These are phyloP conservation scores for Petrophora chlorosata DNA, from an alignment of 2,888 invertebrate genomes.

Conservation along the genomic window DNA sequence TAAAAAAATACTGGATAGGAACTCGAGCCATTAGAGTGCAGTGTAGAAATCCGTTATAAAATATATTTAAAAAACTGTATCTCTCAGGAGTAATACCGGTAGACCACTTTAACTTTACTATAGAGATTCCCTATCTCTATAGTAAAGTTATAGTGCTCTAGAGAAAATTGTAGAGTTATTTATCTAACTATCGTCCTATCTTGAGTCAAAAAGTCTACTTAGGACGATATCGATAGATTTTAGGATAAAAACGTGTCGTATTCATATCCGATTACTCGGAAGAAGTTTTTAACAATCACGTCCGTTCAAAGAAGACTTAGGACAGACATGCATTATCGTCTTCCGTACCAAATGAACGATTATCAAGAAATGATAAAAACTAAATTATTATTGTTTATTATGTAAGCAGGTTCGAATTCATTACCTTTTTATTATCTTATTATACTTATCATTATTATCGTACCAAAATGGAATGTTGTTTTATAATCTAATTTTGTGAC, in stretches of 20 bases:
- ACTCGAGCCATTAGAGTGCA: too few relatives aligned
- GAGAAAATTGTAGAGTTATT: too few relatives aligned
- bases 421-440: conserved; percentile 16
- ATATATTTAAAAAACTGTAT: too few relatives aligned
- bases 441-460: conserved; percentile 17
- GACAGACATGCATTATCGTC: conserved; percentile 46
- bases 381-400: conserved; percentile 21
- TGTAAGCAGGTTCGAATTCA: conserved; percentile 7
- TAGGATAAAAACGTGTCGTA: conserved; percentile 43
- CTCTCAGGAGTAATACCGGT: too few relatives aligned
- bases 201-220: too few relatives aligned
- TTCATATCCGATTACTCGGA: conserved; percentile 48
- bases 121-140: too few relatives aligned
- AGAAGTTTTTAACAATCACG: conserved; percentile 42
- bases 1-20: too few relatives aligned
- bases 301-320: conserved; percentile 36
- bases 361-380: conserved; percentile 23
- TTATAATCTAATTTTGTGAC: conserved; percentile 7
- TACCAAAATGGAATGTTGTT: conserved; percentile 20
- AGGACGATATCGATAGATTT: not conserved
- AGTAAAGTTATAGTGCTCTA: too few relatives aligned
- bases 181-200: too few relatives aligned
- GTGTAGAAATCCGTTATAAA: too few relatives aligned
- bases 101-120: too few relatives aligned
- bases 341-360: conserved; percentile 22